Percentiles rank a stretch among this genome's conserved stretches.
phyloP scores from a whole-genome alignment of 2,888 invertebrate species.

The Gasteruption jaculator region DNA sequence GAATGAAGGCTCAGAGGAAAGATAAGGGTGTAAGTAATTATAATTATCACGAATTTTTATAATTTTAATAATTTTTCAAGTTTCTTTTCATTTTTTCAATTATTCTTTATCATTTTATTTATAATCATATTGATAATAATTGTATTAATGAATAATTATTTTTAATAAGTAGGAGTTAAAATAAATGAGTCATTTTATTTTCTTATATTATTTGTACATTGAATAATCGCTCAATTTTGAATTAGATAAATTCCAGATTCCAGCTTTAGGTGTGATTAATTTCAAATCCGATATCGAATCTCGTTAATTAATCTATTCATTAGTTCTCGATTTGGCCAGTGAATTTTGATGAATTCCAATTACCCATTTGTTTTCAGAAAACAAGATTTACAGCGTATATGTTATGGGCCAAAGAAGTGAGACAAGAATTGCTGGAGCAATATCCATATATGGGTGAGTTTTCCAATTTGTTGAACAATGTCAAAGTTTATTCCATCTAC shows the following conservation, averaged over 20 bases:
- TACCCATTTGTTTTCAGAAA: slow-evolving; percentile 52
- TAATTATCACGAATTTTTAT: no score
- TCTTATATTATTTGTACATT: no score
- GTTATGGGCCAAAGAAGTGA: slow-evolving; percentile 83
- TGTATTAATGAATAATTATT: no score
- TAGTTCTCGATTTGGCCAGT: not conserved
- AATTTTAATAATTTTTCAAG: no score
- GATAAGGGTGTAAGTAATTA: slow-evolving; percentile 63
- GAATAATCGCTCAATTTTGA: no score
- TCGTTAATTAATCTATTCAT: not conserved
- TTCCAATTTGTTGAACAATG: slow-evolving; percentile 2
- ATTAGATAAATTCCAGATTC: not conserved
- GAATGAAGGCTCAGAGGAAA: slow-evolving; percentile 71
- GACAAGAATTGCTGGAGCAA: slow-evolving; percentile 68
- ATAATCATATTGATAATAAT: slow-evolving; percentile 2
- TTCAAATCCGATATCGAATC: not conserved
- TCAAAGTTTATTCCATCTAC: slow-evolving; percentile 15
- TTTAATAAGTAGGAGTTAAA: no score
- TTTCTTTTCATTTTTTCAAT: not conserved
- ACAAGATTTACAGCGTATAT: slow-evolving; percentile 84
- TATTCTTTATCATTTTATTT: not conserved
- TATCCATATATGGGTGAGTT: slow-evolving; percentile 69
- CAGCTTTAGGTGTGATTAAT: not conserved
- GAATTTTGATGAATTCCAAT: slow-evolving; percentile 6
- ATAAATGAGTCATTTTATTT: no score